phyloP scores from a whole-genome alignment of 2,888 invertebrate genomes.

The Erebia epiphron region DNA sequence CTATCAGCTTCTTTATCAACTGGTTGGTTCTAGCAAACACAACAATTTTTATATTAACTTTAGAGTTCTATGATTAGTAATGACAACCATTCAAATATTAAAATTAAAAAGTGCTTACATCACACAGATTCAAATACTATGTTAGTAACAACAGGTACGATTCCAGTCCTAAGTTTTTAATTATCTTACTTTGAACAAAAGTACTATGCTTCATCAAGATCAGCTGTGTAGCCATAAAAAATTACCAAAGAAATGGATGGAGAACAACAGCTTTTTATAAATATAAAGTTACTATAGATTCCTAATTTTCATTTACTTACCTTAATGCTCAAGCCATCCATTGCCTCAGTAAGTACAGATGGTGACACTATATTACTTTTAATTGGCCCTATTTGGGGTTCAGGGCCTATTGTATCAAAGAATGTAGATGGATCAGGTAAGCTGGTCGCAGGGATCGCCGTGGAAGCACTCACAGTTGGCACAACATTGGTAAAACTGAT shows the following conservation, averaged over 20 bases:
- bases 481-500: slow-evolving; percentile 62
- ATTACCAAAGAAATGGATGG: not conserved
- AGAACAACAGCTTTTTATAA: not conserved
- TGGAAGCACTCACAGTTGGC: slow-evolving; percentile 64
- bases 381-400: slow-evolving; percentile 57
- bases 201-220: not conserved
- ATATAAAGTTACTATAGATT: not conserved
- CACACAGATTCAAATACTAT: too few species aligned
- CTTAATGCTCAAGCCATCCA: slow-evolving; percentile 69
- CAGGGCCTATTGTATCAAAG: slow-evolving; percentile 76
- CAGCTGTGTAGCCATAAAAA: not conserved
- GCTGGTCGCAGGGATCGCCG: slow-evolving; percentile 65
- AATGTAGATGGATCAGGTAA: slow-evolving; percentile 78
- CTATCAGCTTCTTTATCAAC: slow-evolving; percentile 82
- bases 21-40: slow-evolving; percentile 62
- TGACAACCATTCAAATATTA: too few species aligned
- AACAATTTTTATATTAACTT: not conserved
- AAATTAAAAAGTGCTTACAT: too few species aligned
- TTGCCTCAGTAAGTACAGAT: slow-evolving; percentile 60
- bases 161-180: too few species aligned
- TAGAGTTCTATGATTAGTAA: too few species aligned
- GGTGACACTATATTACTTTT: slow-evolving; percentile 59
- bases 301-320: slow-evolving; percentile 52
- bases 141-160: too few species aligned
- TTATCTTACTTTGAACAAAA: too few species aligned